phyloP scores from a whole-genome alignment of 1,140 invertebrate genomes.

The Matsumurasca onukii region DNA sequence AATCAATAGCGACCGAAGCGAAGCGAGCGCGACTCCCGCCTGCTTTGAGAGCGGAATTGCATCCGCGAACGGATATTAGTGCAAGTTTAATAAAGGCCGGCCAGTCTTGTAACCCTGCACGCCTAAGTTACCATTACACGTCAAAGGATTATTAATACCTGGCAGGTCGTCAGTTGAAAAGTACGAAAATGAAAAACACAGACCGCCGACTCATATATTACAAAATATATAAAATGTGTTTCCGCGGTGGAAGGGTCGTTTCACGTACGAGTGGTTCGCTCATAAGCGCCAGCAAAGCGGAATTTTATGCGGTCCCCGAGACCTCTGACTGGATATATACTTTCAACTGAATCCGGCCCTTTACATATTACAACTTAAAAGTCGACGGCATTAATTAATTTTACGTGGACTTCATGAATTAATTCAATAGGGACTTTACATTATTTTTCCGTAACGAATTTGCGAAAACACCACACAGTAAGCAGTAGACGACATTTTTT shows the following conservation, averaged over 20 bases:
- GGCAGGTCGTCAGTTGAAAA: not conserved
- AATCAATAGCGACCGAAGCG: slow-evolving; percentile 23
- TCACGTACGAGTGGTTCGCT: not conserved
- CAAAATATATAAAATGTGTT: not conserved
- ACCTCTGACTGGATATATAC: too few species aligned
- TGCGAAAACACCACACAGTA: too few species aligned
- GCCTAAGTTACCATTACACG: not conserved
- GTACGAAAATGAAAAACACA: not conserved
- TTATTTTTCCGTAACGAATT: too few species aligned
- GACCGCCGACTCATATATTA: not conserved
- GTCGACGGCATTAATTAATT: too few species aligned
- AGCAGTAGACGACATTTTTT: too few species aligned
- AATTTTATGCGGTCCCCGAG: too few species aligned
- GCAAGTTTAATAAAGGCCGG: slow-evolving; percentile 10
- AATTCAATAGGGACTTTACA: too few species aligned
- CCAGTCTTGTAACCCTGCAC: not conserved
- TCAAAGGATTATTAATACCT: slow-evolving; percentile 10
- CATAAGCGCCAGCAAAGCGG: not conserved
- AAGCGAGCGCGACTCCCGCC: not conserved
- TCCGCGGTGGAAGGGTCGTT: not conserved
- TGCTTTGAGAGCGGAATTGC: slow-evolving; percentile 11
- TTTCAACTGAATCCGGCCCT: too few species aligned
- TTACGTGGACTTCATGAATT: too few species aligned
- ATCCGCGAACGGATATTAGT: slow-evolving; percentile 19
- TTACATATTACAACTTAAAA: too few species aligned